Base-by-base conservation (phyloP, 2,888 invertebrate genomes). In the Unio pictorum region DNA sequence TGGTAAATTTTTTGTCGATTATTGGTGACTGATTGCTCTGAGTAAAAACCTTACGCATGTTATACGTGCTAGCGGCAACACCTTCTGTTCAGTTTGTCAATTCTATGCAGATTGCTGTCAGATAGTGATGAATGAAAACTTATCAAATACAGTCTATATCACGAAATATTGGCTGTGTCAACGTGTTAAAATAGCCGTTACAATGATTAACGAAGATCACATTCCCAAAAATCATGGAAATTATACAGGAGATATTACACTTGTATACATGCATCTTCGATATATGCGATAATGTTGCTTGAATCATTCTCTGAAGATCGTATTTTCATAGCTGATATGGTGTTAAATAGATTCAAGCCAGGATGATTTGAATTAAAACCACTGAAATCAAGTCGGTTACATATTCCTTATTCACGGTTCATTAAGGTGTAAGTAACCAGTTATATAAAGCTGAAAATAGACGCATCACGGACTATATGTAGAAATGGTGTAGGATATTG, bases 31-130 rank as follows among this genome's bases (percentile, higher is more conserved):
- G 20, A 74, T 64, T 64, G 72, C 73, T 11, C 63, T 73, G 7
- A 72, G 69, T n/a, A 18, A 62, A 72, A 64, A 68, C 72, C 28
- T 62, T 66, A 23, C 69, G 72, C 30, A 34, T 64, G 11, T 55
- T 63, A 23, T 67, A 71, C 64, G 67, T 60, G 59, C 67, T 68
- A 11, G 60, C 61, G 1, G 75, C 69, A 20, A 61, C 71, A 15
- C 68, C 56, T 6, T 60, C 71, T 76, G 68, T 34, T 66, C 63
- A 8, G 67, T 69, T 15, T 71, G 68, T 65, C 71, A 76, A 63
- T 57, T 76, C 8, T 71, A 65, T 3, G 64, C 68, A 8, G 74
- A 73, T 20, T 77, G 69, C 55, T 68, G 70, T 55, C 74, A 77
- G 56, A 67, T 77, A 58, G 74, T 15, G 67, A 73, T 23, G 55